Evolutionary conservation across 2,113 vertebrate genomes (phyloP).

Genomic region (Mobula birostris): DNA sequence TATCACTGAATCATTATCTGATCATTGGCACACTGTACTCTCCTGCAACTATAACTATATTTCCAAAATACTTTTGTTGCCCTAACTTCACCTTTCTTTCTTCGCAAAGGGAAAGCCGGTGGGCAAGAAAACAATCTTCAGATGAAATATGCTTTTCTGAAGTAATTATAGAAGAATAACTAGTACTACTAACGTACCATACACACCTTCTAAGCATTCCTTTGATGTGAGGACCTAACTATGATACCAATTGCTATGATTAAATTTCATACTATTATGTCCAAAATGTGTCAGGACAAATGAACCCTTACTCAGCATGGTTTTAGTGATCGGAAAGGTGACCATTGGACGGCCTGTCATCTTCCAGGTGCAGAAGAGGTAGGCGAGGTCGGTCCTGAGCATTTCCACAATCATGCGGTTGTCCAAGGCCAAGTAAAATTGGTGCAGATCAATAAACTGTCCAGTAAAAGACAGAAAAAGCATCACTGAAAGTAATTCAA

Average conservation of each 20-base stretch:
- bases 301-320: conserved; percentile 75
- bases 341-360: conserved; percentile 92
- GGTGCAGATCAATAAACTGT: conserved; percentile 93
- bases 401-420: conserved; percentile 98
- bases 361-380: conserved; percentile 90
- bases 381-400: conserved; percentile 85
- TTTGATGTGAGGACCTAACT: neutral
- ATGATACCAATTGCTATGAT: neutral
- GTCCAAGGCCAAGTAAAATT: conserved; percentile 96
- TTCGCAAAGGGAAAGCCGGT: neutral
- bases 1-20: too few relatives aligned
- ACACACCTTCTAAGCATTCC: neutral
- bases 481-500: neutral
- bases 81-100: too few relatives aligned
- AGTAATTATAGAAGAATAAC: neutral
- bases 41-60: too few relatives aligned
- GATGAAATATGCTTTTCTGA: neutral
- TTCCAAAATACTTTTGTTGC: too few relatives aligned
- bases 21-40: too few relatives aligned
- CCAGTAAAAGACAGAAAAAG: neutral
- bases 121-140: neutral
- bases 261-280: neutral
- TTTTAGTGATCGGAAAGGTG: conserved; percentile 84
- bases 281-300: neutral
- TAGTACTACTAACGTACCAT: too few relatives aligned